These are phyloP conservation scores for Microcebus jonahi DNA, from an alignment of 2,113 vertebrate species.

Conservation along the genomic window DNA sequence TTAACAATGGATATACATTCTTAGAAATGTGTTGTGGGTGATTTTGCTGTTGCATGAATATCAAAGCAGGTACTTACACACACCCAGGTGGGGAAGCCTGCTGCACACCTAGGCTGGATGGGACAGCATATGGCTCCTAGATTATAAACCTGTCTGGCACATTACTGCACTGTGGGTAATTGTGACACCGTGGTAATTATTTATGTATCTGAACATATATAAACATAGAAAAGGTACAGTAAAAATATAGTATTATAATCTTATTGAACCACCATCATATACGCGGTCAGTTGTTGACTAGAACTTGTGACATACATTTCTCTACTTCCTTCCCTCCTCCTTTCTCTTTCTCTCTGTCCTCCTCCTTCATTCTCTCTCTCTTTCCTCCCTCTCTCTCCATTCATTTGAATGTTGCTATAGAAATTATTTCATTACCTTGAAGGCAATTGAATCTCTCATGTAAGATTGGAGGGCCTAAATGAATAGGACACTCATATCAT, in stretches of 20 bases:
- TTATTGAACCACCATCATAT: background rate
- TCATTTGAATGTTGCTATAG: background rate
- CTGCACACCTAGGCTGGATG: background rate
- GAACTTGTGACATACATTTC: background rate
- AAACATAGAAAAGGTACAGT: background rate
- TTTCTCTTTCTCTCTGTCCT: background rate
- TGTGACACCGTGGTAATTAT: background rate
- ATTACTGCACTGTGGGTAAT: background rate
- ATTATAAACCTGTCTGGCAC: background rate
- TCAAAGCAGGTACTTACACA: background rate
- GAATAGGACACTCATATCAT: background rate
- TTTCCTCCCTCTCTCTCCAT: background rate
- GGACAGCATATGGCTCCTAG: background rate
- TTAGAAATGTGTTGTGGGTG: background rate
- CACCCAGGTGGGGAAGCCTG: background rate
- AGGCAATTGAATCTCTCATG: background rate
- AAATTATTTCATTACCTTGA: conserved; percentile 12
- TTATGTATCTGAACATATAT: background rate
- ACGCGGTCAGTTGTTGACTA: background rate
- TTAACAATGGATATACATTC: background rate
- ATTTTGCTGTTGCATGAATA: background rate
- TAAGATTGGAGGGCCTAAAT: background rate
- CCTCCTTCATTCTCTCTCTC: background rate
- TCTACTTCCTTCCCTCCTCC: fast-evolving
- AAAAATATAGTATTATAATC: background rate